Conservation (phyloP, 2,888 invertebrate species). For the Ischnura elegans region DNA sequence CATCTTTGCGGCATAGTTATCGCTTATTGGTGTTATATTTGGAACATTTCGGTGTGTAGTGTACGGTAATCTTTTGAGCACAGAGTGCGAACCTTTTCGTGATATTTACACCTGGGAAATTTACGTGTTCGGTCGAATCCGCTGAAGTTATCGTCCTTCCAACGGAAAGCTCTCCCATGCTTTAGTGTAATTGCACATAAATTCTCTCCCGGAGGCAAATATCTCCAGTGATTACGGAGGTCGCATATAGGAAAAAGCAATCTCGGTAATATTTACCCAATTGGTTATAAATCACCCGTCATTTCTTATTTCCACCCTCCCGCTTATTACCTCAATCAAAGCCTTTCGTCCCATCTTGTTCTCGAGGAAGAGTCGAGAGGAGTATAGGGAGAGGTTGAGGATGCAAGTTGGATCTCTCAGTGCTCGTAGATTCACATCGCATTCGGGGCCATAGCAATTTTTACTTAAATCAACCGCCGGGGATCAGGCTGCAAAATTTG, state of each 20-base stretch:
- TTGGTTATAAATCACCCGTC: conserved; percentile 46
- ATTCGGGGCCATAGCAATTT: not conserved
- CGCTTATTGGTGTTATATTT: not conserved
- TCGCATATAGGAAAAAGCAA: conserved; percentile 14
- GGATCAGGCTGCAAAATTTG: not conserved
- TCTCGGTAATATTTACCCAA: conserved; percentile 48
- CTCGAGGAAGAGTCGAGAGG: not conserved
- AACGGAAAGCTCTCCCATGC: not conserved
- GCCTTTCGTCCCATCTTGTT: conserved; percentile 16
- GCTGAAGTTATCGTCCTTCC: conserved; percentile 15
- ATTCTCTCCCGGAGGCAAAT: conserved; percentile 41
- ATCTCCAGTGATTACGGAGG: conserved; percentile 8
- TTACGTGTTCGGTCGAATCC: not conserved
- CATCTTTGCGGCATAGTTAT: not conserved
- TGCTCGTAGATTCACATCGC: not conserved
- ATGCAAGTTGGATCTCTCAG: not conserved
- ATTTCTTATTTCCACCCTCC: conserved; percentile 39
- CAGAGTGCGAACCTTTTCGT: not conserved
- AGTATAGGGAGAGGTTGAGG: not conserved
- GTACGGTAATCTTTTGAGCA: not conserved
- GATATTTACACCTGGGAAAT: not conserved
- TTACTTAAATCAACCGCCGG: not conserved
- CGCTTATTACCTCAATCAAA: conserved; percentile 47
- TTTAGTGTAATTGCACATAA: conserved; percentile 28
- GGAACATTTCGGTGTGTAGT: not conserved